Conservation (phyloP, 2,797 vertebrate genomes). For the Pseudomugil gertrudae region DNA sequence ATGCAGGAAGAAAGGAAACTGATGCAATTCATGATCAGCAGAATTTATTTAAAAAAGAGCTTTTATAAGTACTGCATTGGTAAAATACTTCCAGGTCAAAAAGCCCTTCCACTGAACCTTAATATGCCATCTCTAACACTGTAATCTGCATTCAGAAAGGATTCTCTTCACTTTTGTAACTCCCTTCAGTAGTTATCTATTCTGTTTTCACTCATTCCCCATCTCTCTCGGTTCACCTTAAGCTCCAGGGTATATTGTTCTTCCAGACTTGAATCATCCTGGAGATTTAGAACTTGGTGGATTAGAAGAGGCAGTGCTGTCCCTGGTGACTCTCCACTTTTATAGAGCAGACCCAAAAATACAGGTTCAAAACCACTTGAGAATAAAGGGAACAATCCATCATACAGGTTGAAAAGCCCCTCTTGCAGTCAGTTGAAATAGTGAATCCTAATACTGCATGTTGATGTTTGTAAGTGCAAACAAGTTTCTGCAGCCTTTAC, state of each 20-base stretch:
- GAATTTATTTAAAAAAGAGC: background rate
- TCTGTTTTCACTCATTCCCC: slow-evolving; percentile 46
- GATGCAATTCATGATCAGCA: slow-evolving; percentile 41
- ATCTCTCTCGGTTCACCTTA: slow-evolving; percentile 52
- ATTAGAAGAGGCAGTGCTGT: slow-evolving; percentile 72
- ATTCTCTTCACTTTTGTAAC: slow-evolving; percentile 62
- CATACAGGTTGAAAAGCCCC: slow-evolving; percentile 57
- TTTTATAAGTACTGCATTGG: slow-evolving; percentile 27
- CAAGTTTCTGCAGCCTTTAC: background rate
- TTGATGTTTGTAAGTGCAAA: slow-evolving; percentile 4
- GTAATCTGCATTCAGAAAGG: slow-evolving; percentile 65
- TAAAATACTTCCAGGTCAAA: slow-evolving; percentile 30
- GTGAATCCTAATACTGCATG: slow-evolving; percentile 8
- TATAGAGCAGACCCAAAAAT: slow-evolving; percentile 76
- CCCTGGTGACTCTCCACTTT: slow-evolving; percentile 74
- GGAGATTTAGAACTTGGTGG: slow-evolving; percentile 79
- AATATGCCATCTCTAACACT: slow-evolving; percentile 54
- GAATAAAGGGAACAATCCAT: slow-evolving; percentile 80
- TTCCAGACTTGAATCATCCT: slow-evolving; percentile 68
- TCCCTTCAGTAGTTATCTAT: slow-evolving; percentile 54
- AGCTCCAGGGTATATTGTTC: slow-evolving; percentile 71
- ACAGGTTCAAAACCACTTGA: slow-evolving; percentile 70
- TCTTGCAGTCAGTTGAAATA: slow-evolving; percentile 59
- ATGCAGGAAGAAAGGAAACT: slow-evolving; percentile 17
- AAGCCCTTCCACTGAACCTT: slow-evolving; percentile 38